Evolutionary conservation across 2,797 vertebrate genomes (phyloP).

Genomic region (Tangara arthus): DNA sequence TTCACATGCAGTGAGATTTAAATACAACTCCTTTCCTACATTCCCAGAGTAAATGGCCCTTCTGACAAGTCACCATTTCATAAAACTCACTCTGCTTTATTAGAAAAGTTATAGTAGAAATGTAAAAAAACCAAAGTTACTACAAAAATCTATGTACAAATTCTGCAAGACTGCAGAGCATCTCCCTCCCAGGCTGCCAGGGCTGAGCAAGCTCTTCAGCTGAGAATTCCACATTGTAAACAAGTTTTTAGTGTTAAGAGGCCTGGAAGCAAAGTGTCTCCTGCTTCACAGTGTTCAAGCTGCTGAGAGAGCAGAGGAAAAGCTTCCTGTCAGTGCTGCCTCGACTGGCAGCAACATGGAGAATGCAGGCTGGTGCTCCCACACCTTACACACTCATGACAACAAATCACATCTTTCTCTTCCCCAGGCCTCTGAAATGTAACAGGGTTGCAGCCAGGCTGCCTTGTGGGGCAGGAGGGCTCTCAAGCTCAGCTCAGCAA

Average conservation of each 20-base stretch:
- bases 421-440: background rate
- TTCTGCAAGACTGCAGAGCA: background rate
- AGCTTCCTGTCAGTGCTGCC: background rate
- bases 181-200: background rate
- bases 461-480: background rate
- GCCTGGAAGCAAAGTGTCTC: background rate
- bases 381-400: rapidly evolving
- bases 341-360: background rate
- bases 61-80: background rate
- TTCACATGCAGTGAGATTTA: background rate
- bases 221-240: background rate
- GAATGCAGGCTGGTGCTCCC: background rate
- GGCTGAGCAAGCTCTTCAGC: background rate
- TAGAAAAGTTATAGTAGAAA: slow-evolving; percentile 60
- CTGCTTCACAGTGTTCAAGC: background rate
- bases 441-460: background rate
- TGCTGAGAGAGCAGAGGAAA: background rate
- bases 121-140: background rate
- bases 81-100: slow-evolving; percentile 45
- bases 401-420: background rate
- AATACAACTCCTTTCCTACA: background rate
- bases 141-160: slow-evolving; percentile 19
- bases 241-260: background rate
- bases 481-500: rapidly evolving
- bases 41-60: rapidly evolving